These are phyloP conservation scores for Copidosoma aretas DNA, from an alignment of 2,888 invertebrate genomes.

Conservation along the genomic window DNA sequence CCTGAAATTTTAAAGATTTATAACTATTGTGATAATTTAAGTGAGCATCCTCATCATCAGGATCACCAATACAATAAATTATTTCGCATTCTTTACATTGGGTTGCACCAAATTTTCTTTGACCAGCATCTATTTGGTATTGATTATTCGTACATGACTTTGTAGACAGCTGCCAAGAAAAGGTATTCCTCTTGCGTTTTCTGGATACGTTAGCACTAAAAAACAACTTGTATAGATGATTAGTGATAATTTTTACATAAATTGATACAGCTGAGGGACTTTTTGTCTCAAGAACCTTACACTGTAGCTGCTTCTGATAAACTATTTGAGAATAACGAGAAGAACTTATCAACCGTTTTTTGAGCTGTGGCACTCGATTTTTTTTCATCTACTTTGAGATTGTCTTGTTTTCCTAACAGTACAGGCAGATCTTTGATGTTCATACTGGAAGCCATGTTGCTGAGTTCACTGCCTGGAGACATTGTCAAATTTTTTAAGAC, in stretches of 20 bases:
- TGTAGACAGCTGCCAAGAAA: constrained; percentile 58
- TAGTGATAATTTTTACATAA: constrained; percentile 5
- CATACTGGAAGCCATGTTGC: constrained; percentile 65
- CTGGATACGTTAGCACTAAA: constrained; percentile 44
- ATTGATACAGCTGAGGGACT: background rate
- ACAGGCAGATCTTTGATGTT: constrained; percentile 61
- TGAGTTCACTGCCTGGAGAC: constrained; percentile 65
- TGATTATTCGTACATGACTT: constrained; percentile 69
- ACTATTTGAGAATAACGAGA: constrained; percentile 55
- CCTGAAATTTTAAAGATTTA: constrained; percentile 71
- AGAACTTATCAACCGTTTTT: constrained; percentile 45
- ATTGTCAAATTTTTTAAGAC: constrained; percentile 51
- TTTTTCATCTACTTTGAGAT: no score
- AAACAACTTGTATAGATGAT: constrained; percentile 1
- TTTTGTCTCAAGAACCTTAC: constrained; percentile 45
- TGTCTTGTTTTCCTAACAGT: constrained; percentile 39
- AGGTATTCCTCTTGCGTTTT: constrained; percentile 48
- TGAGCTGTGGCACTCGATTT: constrained; percentile 6
- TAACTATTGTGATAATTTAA: constrained; percentile 74
- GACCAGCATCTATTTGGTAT: constrained; percentile 84
- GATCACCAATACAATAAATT: constrained; percentile 77
- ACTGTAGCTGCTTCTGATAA: constrained; percentile 40
- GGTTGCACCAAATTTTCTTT: constrained; percentile 78
- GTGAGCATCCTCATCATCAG: constrained; percentile 81
- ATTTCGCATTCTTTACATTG: constrained; percentile 78